Base-by-base conservation (phyloP, 2,797 vertebrate species). In the Oceanodroma leucorhoa region DNA sequence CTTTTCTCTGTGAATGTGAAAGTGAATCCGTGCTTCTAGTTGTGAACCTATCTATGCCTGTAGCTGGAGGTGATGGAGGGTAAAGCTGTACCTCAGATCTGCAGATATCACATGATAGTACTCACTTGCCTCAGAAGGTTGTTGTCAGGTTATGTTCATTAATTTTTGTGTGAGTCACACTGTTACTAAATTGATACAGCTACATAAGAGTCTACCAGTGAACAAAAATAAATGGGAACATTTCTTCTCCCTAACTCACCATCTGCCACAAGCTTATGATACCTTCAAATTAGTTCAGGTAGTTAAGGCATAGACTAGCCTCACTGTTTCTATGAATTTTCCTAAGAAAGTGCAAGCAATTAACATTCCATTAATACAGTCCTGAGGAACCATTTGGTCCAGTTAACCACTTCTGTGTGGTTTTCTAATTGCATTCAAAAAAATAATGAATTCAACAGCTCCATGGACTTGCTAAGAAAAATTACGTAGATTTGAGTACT, bases 161-260 rank as follows among this genome's bases (percentile, higher is more conserved):
- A 92, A 89, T 87, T 90, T 89, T 90, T 61, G 6, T 40, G 55
- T 93, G 89, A 96, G 58, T 95, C 96, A 94, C 32, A 2, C 81
- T 92, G 90, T 95, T 92, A 55, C 96, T 96, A 96, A 95, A 92
- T 87, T 89, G 86, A 93, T 76, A 90, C 67, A 85, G 51, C 78
- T 83, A 85, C 64, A 71, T 61, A 86, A 85, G 64, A 91, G 93
- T 94, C 94, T 96, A 90, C 89, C 86, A 93, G 90, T 30, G 93
- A 94, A 83, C 72, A 95, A 95, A 96, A 96, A 94, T 96, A 96
- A 96, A 53, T 78, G 94, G 83, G 93, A 95, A 94, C 84, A 83
- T 48, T 88, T 90, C 65, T 95, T 90, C 62, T 94, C 27, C 60
- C 79, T 83, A 90, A 87, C 91, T 91, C 83, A 78, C 95, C 96